Evolutionary conservation across 1,140 invertebrate genomes (phyloP), one percentile per base, ranked within the genome.

Genomic region (Cydia splendana): DNA sequence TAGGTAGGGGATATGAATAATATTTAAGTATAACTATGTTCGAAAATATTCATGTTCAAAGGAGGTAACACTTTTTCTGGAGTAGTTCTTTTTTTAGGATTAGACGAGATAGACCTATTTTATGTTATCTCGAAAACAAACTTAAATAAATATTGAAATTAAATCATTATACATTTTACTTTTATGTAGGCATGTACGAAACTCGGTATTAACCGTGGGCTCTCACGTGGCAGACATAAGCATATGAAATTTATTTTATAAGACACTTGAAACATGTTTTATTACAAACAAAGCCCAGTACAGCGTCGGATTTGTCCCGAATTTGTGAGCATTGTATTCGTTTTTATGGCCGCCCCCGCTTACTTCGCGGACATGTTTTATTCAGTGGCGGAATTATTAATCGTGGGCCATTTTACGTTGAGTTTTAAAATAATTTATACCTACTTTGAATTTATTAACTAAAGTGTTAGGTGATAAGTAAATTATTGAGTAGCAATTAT

Each of bases 351-450:
- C 38, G 0, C 48, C 48, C 13, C 48, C 48, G 48, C 48, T 18
- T 57, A 57, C 53, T 57, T n/a, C 5, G 6, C 15, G 15, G 20
- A 12, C 24, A 30, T 65, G 13, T 65, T 65, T 65, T 28, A 65
- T 65, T 65, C 24, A 65, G 65, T 30, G 65, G 10, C 12, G 65
- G 65, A 65, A 65, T 65, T 65, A 65, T 12, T 30, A 34, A 38
- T 38, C 24, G 10, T 15, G 65, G 2, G 28, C 30, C 34, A 69
- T 69, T 69, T 69, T 38, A 9, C 30, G 65, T 69, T 15, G 15
- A 9, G 2, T 24, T 38, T 34, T 38, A 30, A 3, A 30, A 69
- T 30, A 13, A 34, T 0, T 10, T 12, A 34, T 18, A 13, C 10
- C 9, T 45, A 12, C 30, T 48, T 48, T 48, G 45, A 48, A 48